Conservation (phyloP, 2,888 invertebrate genomes). For the Agrotis exclamationis region DNA sequence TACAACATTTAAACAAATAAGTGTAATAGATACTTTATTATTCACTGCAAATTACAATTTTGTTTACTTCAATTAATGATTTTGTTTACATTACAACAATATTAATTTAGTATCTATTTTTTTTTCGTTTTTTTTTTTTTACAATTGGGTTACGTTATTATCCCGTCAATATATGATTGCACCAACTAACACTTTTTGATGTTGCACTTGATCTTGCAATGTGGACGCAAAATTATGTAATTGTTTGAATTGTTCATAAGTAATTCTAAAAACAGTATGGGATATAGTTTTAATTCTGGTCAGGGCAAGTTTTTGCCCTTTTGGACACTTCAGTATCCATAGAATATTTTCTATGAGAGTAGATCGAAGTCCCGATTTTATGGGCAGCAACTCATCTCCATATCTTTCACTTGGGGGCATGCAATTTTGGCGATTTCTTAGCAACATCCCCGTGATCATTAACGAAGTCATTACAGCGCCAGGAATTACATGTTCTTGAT, state of each 20-base stretch:
- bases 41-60: slow-evolving; percentile 33
- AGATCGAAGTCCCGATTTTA: slow-evolving; percentile 1
- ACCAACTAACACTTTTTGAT: background rate
- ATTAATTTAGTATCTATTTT: background rate
- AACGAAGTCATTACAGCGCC: slow-evolving; percentile 5
- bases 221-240: background rate
- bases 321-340: background rate
- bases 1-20: too few species aligned
- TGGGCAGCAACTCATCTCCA: slow-evolving; percentile 1
- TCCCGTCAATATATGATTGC: slow-evolving; percentile 5
- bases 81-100: slow-evolving; percentile 31
- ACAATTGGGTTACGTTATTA: background rate
- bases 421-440: background rate
- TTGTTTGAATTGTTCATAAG: slow-evolving; percentile 13
- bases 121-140: too few species aligned
- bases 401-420: background rate
- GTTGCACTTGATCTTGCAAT: background rate
- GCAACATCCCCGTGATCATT: background rate
- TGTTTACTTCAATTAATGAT: slow-evolving; percentile 1
- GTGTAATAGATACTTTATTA: slow-evolving; percentile 35
- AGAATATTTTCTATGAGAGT: slow-evolving; percentile 1
- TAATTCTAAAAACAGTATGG: background rate
- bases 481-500: slow-evolving; percentile 3
- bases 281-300: background rate
- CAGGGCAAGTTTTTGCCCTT: background rate